Evolutionary conservation across 2,113 vertebrate species (phyloP), one percentile per base, ranked within the genome.

Genomic region (Cheilinus undulatus): DNA sequence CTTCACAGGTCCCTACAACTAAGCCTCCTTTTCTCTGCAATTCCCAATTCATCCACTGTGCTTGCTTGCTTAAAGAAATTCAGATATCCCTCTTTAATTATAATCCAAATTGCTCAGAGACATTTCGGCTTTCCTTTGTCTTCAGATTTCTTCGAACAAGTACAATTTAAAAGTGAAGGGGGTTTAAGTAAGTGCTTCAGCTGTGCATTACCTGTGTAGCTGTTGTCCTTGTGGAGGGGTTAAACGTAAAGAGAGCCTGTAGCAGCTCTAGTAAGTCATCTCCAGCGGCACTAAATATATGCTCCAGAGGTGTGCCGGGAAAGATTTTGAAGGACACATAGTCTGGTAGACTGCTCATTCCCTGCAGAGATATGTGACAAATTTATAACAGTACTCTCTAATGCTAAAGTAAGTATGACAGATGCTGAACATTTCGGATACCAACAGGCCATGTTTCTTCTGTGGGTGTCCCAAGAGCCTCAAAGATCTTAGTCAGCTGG

Each of bases 371-470:
- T 7, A 85, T 63, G 57, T 22, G 20, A 67, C 9, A 62, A 32
- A 79, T 36, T 40, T 20, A 36, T n/a, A n/a, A n/a, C n/a, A n/a
- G n/a, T n/a, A n/a, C n/a, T n/a, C n/a, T n/a, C n/a, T n/a, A n/a
- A n/a, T n/a, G n/a, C n/a, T n/a, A n/a, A n/a, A n/a, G n/a, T n/a
- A n/a, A n/a, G n/a, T n/a, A n/a, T n/a, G n/a, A n/a, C 4, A 69
- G 38, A 15, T 45, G 48, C 20, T 38, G 5, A 23, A 36, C 10
- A 56, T 60, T 24, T 51, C 0, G 22, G 63, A 69, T 10, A 92
- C 96, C 86, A 78, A 99, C 98, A 68, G 97, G 97, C 98, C 98
- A 99, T 0, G 93, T 94, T 2, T 98, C 97, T 74, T 99, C 97
- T 50, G 96, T 97, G 46, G 98, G 95, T 24, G 98, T 99, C 40